These are phyloP conservation scores for Disparrhopalites patrizii DNA, from an alignment of 2,888 invertebrate species.

Conservation along the genomic window DNA sequence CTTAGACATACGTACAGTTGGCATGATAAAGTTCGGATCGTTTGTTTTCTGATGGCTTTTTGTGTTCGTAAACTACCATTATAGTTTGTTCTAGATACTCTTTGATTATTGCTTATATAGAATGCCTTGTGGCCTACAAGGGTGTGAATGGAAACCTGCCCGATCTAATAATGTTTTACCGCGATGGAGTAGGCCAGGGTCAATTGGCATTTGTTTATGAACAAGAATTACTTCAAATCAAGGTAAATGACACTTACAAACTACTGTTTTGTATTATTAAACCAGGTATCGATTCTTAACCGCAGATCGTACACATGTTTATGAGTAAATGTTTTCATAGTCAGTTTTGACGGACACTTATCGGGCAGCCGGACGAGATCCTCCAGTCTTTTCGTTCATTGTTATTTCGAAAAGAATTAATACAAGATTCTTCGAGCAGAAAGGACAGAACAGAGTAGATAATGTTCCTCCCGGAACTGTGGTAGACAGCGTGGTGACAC, in stretches of 20 bases:
- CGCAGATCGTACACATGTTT: no score
- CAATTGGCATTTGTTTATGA: constrained; percentile 72
- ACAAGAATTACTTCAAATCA: constrained; percentile 63
- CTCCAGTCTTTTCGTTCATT: constrained; percentile 63
- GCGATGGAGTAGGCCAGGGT: constrained; percentile 95
- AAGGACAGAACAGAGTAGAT: not conserved
- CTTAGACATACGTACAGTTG: no score
- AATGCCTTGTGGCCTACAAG: constrained; percentile 58
- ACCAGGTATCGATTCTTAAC: not conserved
- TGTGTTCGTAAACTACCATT: not conserved
- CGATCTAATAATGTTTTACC: constrained; percentile 70
- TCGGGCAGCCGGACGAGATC: not conserved
- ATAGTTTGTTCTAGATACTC: no score
- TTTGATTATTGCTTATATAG: no score
- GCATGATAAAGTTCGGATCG: no score
- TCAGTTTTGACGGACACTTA: not conserved
- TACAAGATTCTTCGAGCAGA: constrained; percentile 49
- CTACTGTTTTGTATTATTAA: not conserved
- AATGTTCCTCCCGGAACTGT: constrained; percentile 79
- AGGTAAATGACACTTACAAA: constrained; percentile 39
- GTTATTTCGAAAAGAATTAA: constrained; percentile 88
- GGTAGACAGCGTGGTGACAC: constrained; percentile 77
- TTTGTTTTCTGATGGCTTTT: not conserved
- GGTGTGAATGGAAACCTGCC: constrained; percentile 59
- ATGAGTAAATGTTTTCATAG: no score